A percentile compares a stretch with the other conserved stretches of the same genome.
phyloP scores from a whole-genome alignment of 2,113 vertebrate species.

The Fregata magnificens region DNA sequence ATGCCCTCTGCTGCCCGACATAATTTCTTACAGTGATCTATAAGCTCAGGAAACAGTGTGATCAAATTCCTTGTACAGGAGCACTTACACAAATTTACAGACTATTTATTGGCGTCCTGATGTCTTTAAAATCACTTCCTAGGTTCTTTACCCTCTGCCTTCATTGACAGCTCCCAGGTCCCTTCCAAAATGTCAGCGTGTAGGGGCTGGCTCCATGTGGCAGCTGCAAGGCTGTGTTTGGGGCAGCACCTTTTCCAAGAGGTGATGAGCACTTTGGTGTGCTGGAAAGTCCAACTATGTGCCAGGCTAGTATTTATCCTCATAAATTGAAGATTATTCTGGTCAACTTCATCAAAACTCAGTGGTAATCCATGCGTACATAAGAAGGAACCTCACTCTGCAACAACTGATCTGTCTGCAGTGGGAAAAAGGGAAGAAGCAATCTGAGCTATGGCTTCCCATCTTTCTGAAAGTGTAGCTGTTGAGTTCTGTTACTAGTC shows the following conservation, averaged over 20 bases:
- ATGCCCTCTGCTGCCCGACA: not conserved
- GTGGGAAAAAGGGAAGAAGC: not conserved
- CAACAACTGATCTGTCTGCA: not conserved
- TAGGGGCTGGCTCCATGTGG: not conserved
- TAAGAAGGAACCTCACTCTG: not conserved
- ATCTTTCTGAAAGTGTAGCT: not conserved
- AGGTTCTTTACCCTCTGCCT: not conserved
- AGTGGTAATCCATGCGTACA: accelerated
- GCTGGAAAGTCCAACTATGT: not conserved
- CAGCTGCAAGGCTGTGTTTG: not conserved
- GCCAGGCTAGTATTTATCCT: not conserved
- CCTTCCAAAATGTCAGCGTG: not conserved
- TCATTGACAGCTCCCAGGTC: not conserved
- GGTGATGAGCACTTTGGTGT: not conserved
- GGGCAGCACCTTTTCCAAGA: not conserved
- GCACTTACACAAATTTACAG: not conserved
- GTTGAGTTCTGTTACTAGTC: not conserved
- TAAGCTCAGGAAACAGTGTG: not conserved
- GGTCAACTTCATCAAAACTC: not conserved
- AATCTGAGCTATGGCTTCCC: not conserved
- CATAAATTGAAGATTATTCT: not conserved
- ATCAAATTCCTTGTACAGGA: not conserved
- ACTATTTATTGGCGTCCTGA: not conserved
- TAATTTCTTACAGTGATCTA: not conserved
- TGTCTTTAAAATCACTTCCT: not conserved